phyloP scores from a whole-genome alignment of 1,140 invertebrate species.

The Meloidogyne chitwoodi region DNA sequence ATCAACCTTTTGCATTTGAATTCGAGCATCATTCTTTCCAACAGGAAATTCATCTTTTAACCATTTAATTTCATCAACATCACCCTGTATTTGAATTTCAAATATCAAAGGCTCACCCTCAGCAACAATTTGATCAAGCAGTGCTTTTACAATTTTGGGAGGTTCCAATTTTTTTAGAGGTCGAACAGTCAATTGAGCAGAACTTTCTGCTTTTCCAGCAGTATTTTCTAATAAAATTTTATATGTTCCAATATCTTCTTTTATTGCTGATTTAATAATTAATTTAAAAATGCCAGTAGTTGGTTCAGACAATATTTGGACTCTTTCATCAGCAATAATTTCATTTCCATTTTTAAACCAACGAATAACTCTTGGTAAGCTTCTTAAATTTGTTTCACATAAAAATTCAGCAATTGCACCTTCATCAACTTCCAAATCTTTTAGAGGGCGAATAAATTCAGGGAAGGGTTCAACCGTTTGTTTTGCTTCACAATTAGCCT shows the following conservation, averaged over 20 bases:
- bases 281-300: conserved; percentile 3
- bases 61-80: conserved; percentile 62
- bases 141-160: conserved; percentile 56
- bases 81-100: conserved; percentile 58
- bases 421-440: conserved; percentile 50
- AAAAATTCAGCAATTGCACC: conserved; percentile 52
- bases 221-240: conserved; percentile 55
- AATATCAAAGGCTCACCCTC: conserved; percentile 53
- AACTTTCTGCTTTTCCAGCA: conserved; percentile 47
- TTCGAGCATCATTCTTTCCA: conserved; percentile 32
- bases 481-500: conserved; percentile 61
- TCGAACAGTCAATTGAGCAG: conserved; percentile 49
- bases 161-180: conserved; percentile 9
- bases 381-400: conserved; percentile 44
- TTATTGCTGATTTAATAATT: conserved; percentile 44
- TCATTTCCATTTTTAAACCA: conserved; percentile 59
- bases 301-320: conserved; percentile 22
- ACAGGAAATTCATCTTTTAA: conserved; percentile 60
- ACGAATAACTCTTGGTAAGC: conserved; percentile 42
- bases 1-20: conserved; percentile 53
- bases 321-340: conserved; percentile 41
- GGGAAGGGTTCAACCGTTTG: conserved; percentile 50
- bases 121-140: conserved; percentile 58
- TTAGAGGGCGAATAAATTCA: conserved; percentile 51
- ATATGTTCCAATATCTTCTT: conserved; percentile 35